Base-by-base conservation (phyloP, 1,140 invertebrate genomes). In the Lerema accius region DNA sequence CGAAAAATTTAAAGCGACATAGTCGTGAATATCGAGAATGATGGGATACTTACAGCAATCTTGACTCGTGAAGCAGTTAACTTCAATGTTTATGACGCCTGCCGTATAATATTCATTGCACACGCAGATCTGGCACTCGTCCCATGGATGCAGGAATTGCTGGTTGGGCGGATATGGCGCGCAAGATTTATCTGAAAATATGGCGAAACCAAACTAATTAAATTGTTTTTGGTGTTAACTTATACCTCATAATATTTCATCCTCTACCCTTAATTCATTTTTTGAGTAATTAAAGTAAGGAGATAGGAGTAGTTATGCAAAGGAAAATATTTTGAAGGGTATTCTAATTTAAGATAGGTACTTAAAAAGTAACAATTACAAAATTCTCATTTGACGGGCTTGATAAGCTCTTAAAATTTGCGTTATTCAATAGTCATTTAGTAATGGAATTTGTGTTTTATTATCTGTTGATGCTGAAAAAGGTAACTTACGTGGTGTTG, bases 81-180 rank as follows among this genome's bases (percentile, higher is more conserved):
- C 77, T 71, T 89, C 84, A 4, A 89, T 77, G 42, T 75, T 82
- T 64, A 78, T 63, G 15, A 78, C 5, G 4, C 67, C 69, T 3
- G 13, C 6, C 0, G 62, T 40, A 46, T 55, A 51, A 16, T 65
- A 51, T 58, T 87, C 86, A 4, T 67, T 75, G 63, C 86, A 89
- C 32, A 82, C 65, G 45, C 86, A 89, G 26, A 78, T 60, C 62
- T 80, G 80, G 64, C 86, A 89, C 11, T 82, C 79, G 65, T 87
- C 84, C 86, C 86, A 89, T 4, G 86, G 86, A 60, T 89, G 86
- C 53, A 82, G 76, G 76, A 89, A 89, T 1, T 75, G 71, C 43
- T 67, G 64, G 49, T 83, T 79, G 0, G 82, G 80, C 0, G 73
- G 63, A 56, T 72, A 87, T 0, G 86, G 86, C 7, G 67, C 64